A percentile compares a stretch with the other conserved stretches of the same genome.
phyloP scores from a whole-genome alignment of 53 echinoderm and acorn worm species.

The Arbacia lixula region DNA sequence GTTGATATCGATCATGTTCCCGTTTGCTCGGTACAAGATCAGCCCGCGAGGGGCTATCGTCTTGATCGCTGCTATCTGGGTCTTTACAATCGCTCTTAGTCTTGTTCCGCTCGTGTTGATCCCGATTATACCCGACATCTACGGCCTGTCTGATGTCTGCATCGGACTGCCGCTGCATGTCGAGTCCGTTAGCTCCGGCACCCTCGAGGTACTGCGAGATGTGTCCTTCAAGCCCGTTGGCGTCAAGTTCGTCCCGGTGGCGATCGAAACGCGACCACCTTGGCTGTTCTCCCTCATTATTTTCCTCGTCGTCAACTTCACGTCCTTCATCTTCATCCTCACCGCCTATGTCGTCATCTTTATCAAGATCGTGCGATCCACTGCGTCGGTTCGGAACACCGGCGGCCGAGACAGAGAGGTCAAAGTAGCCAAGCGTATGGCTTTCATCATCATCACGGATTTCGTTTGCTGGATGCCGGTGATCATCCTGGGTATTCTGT shows the following conservation, averaged over 20 bases:
- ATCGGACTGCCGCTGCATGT: conserved; percentile 7
- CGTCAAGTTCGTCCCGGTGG: not conserved
- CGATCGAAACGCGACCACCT: not conserved
- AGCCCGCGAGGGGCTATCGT: not conserved
- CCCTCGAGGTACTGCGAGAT: not conserved
- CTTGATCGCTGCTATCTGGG: not conserved
- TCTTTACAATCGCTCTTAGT: not conserved
- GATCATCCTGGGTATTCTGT: conserved; percentile 16
- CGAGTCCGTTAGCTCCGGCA: not conserved
- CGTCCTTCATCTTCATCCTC: not conserved
- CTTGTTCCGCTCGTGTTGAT: not conserved
- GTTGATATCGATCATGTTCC: conserved; percentile 22
- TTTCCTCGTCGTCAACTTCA: not conserved
- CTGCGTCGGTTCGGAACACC: not conserved
- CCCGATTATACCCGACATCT: conserved; percentile 1
- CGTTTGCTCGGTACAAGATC: conserved; percentile 7
- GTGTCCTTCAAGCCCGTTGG: not conserved
- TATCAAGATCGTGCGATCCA: not conserved
- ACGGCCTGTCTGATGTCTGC: conserved; percentile 23
- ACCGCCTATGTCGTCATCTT: conserved; percentile 13
- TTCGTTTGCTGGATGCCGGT: conserved; percentile 17
- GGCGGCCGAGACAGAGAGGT: not conserved
- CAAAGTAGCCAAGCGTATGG: conserved; percentile 8
- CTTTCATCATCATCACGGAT: conserved; percentile 2
- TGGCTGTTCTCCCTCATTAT: conserved; percentile 1